Evolutionary conservation across 2,888 invertebrate genomes (phyloP).

Genomic region (Vanessa cardui): DNA sequence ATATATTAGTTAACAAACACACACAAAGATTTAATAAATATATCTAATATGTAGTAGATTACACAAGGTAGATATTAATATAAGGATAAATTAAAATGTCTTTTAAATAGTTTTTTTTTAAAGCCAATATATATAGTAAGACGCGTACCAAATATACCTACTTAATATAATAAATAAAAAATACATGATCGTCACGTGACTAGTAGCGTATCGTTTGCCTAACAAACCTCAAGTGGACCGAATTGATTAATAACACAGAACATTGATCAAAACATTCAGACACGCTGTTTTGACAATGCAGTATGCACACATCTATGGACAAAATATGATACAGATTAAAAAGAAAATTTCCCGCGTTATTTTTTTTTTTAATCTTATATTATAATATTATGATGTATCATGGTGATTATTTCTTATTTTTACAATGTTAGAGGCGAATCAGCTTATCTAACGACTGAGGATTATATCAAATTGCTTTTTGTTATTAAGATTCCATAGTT

Average conservation of each 20-base stretch:
- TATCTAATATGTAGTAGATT: too few species aligned
- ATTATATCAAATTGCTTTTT: not conserved
- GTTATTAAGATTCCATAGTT: constrained; percentile 25
- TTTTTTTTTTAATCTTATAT: not conserved
- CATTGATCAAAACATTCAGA: constrained; percentile 20
- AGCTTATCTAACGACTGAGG: not conserved
- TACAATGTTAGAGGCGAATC: constrained; percentile 6
- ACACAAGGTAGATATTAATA: too few species aligned
- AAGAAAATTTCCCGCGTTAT: not conserved
- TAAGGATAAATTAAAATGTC: too few species aligned
- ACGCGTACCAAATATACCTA: not conserved
- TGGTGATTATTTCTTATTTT: too few species aligned
- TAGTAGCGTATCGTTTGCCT: constrained; percentile 10
- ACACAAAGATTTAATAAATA: too few species aligned
- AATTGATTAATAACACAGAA: constrained; percentile 38
- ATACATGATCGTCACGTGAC: constrained; percentile 16
- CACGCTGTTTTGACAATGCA: constrained; percentile 9
- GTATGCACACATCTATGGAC: not conserved
- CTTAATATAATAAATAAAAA: not conserved
- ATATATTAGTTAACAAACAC: too few species aligned
- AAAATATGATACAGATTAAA: not conserved
- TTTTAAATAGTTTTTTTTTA: too few species aligned
- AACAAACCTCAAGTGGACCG: constrained; percentile 36
- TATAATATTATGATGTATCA: not conserved
- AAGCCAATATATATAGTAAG: not conserved